A percentile compares a stretch with the other conserved stretches of the same genome.
phyloP scores from a whole-genome alignment of 2,888 invertebrate species.

The Hyles lineata region DNA sequence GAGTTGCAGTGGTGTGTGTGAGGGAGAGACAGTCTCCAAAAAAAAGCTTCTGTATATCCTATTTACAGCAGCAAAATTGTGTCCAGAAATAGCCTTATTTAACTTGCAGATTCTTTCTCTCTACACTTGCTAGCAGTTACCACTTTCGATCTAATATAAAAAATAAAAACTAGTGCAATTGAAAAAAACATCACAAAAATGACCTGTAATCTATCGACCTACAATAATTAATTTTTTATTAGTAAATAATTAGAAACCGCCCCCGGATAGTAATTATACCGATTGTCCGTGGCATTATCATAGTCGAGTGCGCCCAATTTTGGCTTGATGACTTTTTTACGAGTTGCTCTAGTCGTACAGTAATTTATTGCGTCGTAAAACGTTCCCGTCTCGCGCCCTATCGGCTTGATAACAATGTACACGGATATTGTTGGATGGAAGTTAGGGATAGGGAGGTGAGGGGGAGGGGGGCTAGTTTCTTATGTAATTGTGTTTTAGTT shows the following conservation, averaged over 20 bases:
- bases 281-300: slow-evolving; percentile 75
- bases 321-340: slow-evolving; percentile 80
- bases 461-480: neutral
- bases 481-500: neutral
- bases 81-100: too few species aligned
- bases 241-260: slow-evolving; percentile 3
- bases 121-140: too few species aligned
- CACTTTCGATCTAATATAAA: too few species aligned
- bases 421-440: slow-evolving; percentile 27
- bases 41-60: too few species aligned
- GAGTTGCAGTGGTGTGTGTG: too few species aligned
- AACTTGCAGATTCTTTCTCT: too few species aligned
- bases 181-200: too few species aligned
- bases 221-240: neutral
- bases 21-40: too few species aligned
- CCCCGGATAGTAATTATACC: slow-evolving; percentile 60
- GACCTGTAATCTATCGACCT: neutral
- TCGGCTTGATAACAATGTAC: slow-evolving; percentile 58
- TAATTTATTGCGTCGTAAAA: slow-evolving; percentile 77
- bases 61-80: too few species aligned
- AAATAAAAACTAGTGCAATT: too few species aligned
- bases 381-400: slow-evolving; percentile 47
- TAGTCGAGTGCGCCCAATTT: slow-evolving; percentile 79
- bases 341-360: slow-evolving; percentile 72
- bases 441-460: neutral